Percentiles rank a stretch among this genome's conserved stretches.
Conservation (phyloP, 2,113 vertebrate genomes). For the Phycodurus eques region DNA sequence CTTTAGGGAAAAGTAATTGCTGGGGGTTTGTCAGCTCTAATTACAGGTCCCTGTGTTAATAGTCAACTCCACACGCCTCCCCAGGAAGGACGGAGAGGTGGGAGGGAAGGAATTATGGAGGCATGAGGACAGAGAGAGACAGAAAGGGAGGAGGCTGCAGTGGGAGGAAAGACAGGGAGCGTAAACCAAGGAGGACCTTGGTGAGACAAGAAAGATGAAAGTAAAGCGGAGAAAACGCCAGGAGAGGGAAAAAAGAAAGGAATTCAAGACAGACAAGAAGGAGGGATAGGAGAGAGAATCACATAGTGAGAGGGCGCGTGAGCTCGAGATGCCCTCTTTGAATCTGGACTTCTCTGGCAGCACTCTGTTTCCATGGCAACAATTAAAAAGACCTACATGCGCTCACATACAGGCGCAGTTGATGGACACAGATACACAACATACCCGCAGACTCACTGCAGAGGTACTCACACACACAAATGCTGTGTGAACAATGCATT, state of each 20-base stretch:
- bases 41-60: slow-evolving; percentile 77
- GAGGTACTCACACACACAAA: slow-evolving; percentile 14
- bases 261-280: not conserved
- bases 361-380: slow-evolving; percentile 82
- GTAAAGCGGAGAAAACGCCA: slow-evolving; percentile 3
- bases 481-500: not conserved
- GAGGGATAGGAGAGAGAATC: slow-evolving; percentile 12
- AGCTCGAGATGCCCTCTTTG: slow-evolving; percentile 61
- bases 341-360: slow-evolving; percentile 74
- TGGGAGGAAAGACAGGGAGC: slow-evolving; percentile 9
- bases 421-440: slow-evolving; percentile 64
- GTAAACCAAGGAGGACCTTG: slow-evolving; percentile 33
- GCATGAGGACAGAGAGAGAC: slow-evolving; percentile 3
- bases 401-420: slow-evolving; percentile 47
- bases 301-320: slow-evolving; percentile 19
- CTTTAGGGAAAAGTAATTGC: slow-evolving; percentile 70
- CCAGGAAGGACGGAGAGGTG: slow-evolving; percentile 53
- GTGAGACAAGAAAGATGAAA: slow-evolving; percentile 32
- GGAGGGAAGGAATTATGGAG: slow-evolving; percentile 33
- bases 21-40: slow-evolving; percentile 70
- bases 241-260: slow-evolving; percentile 9
- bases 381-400: slow-evolving; percentile 75
- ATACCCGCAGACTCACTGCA: slow-evolving; percentile 14
- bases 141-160: slow-evolving; percentile 7
- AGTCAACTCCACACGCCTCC: slow-evolving; percentile 70